Evolutionary conservation across 1,140 invertebrate species (phyloP), one percentile per base, ranked within the genome.

Genomic region (Euura saliciscinereae): DNA sequence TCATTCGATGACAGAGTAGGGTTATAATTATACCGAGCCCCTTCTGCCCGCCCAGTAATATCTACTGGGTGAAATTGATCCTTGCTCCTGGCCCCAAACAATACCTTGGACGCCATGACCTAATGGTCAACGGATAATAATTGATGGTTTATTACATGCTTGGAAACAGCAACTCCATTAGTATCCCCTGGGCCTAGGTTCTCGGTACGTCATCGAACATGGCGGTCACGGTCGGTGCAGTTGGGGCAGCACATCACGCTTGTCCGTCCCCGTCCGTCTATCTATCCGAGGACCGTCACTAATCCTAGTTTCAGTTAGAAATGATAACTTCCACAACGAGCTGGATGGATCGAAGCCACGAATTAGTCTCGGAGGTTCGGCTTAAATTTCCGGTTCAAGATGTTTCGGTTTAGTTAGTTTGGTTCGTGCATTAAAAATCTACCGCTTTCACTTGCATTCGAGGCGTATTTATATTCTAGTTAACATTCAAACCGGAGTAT

Each of bases 101-200:
- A 44, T 67, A 42, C 66, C 66, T 42, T 44, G 10, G 42, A 67
- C 66, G 43, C 13, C 3, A 67, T 42, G 4, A 67, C 66, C 42
- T 3, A 67, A 67, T 67, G 11, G 43, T 67, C 43, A n/a, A 28
- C 66, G 66, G 66, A 67, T 43, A 28, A 67, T 67, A 67, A 67
- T 67, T 67, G 66, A 67, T 67, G 66, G 8, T 67, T 67, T 44
- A 67, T 67, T 67, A 67, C 42, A 4, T 42, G 66, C 42, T 44
- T 67, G 4, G 42, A 67, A 67, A 8, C 66, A 67, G 66, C 51
- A 59, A n/a, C 51, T 59, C 51, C 51, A 59, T 59, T 59, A 59
- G 6, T n/a, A 59, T 59, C 51, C 51, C 51, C 3, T 59, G 3
- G 51, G 3, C 51, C 28, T 28, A n/a, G 13, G 3, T 59, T 59